Evolutionary conservation across 2,797 vertebrate species (phyloP).

Genomic region (Danio choprae): DNA sequence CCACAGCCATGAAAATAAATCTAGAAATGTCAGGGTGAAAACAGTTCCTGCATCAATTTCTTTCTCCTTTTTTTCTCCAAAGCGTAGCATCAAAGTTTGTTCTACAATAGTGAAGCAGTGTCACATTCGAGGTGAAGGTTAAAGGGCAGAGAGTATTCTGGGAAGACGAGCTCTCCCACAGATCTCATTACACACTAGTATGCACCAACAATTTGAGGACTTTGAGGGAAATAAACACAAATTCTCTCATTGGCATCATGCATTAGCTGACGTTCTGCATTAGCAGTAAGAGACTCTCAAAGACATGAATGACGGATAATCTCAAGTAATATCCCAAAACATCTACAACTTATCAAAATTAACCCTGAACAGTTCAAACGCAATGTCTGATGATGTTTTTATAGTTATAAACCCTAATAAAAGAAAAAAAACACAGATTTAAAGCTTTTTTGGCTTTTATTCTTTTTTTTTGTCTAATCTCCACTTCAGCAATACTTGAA

Average conservation of each 20-base stretch:
- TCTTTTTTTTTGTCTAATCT: too few species aligned
- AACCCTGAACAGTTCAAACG: not conserved
- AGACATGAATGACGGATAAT: conserved; percentile 4
- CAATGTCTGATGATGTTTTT: conserved; percentile 6
- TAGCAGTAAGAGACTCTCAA: not conserved
- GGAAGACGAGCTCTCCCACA: conserved; percentile 30
- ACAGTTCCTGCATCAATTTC: too few species aligned
- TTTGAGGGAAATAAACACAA: not conserved
- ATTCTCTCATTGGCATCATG: not conserved
- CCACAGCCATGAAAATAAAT: too few species aligned
- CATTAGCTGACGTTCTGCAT: conserved; percentile 19
- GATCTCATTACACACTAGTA: conserved; percentile 29
- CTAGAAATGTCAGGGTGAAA: too few species aligned
- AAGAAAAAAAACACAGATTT: too few species aligned
- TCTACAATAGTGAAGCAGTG: not conserved
- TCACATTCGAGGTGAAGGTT: conserved; percentile 2
- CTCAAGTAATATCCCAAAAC: not conserved
- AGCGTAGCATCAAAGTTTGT: not conserved
- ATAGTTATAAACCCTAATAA: not conserved
- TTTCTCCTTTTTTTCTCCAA: not conserved
- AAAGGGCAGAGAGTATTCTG: conserved; percentile 4
- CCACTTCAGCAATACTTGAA: too few species aligned
- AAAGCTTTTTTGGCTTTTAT: too few species aligned
- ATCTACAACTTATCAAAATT: not conserved
- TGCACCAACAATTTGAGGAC: conserved; percentile 22